Conservation (phyloP, 2,797 vertebrate species). For the Pantherophis vulpinus region DNA sequence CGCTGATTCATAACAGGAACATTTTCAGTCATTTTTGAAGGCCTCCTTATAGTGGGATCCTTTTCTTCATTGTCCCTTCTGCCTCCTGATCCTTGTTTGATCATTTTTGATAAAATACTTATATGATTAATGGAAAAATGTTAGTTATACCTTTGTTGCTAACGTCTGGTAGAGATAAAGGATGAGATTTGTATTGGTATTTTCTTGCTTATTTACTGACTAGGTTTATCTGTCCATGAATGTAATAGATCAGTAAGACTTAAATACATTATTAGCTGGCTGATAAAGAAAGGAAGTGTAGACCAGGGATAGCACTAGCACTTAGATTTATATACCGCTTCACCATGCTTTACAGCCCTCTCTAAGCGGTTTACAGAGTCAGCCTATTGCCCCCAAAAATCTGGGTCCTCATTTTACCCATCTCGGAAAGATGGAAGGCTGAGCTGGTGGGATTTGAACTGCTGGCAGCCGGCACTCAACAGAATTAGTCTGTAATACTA, state of each 20-base stretch:
- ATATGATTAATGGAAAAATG: neutral
- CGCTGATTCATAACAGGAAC: neutral
- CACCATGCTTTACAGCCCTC: too few relatives aligned
- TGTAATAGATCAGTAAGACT: neutral
- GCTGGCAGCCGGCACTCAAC: too few relatives aligned
- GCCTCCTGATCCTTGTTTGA: neutral
- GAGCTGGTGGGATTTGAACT: too few relatives aligned
- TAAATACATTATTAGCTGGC: neutral
- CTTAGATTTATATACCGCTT: too few relatives aligned
- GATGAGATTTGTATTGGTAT: neutral
- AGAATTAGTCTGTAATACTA: too few relatives aligned
- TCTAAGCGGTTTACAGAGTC: too few relatives aligned
- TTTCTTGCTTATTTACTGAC: neutral
- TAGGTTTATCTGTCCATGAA: neutral
- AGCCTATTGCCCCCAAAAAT: too few relatives aligned
- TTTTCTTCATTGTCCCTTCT: neutral
- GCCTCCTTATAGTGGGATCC: neutral
- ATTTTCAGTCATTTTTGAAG: neutral
- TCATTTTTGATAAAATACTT: neutral
- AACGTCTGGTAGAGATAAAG: neutral
- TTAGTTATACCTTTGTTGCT: neutral
- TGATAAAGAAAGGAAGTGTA: neutral
- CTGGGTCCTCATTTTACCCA: too few relatives aligned
- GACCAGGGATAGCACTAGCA: neutral
- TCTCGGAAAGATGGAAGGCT: too few relatives aligned